phyloP scores from a whole-genome alignment of 2,113 vertebrate species.

The Oncorhynchus clarkii region DNA sequence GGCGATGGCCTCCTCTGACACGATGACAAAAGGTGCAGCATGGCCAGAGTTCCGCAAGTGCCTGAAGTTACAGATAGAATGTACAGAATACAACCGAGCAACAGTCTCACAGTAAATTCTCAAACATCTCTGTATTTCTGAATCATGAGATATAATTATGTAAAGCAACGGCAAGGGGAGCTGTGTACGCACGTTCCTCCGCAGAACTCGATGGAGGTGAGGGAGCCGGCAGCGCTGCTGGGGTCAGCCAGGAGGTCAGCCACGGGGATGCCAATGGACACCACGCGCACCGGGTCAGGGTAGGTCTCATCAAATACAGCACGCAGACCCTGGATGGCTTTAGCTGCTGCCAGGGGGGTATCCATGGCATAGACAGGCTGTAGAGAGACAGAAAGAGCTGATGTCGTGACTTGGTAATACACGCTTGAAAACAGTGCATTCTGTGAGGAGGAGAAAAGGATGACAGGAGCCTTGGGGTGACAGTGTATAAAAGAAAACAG shows the following conservation, averaged over 20 bases:
- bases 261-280: conserved; percentile 89
- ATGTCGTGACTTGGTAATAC: background rate
- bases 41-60: conserved; percentile 92
- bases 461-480: too few species aligned
- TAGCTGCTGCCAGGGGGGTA: conserved; percentile 84
- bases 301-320: conserved; percentile 98
- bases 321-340: conserved; percentile 93
- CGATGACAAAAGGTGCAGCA: conserved; percentile 86
- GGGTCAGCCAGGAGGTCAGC: conserved; percentile 87
- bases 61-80: conserved; percentile 66
- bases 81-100: background rate
- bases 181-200: conserved; percentile 91
- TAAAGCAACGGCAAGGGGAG: conserved; percentile 18
- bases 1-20: conserved; percentile 96
- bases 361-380: conserved; percentile 89
- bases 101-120: background rate
- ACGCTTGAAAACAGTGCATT: too few species aligned
- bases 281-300: conserved; percentile 92
- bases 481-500: too few species aligned
- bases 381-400: background rate
- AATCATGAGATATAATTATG: background rate
- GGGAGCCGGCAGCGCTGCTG: conserved; percentile 81
- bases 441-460: too few species aligned
- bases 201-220: conserved; percentile 93
- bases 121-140: background rate